phyloP scores from a whole-genome alignment of 2,888 invertebrate species.

The Syrphus vitripennis region DNA sequence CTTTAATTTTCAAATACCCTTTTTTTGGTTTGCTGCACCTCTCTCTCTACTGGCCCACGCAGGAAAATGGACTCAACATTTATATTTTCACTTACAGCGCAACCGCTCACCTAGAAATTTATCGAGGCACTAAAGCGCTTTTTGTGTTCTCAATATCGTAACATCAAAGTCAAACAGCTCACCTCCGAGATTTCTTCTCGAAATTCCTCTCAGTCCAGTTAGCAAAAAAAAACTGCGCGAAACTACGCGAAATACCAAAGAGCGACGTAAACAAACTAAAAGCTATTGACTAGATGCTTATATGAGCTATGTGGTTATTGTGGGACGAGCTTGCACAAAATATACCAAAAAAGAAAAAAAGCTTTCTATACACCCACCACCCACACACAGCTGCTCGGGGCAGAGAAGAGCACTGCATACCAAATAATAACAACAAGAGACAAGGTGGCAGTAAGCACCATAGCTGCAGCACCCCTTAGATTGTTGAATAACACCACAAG shows the following conservation, averaged over 20 bases:
- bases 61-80: slow-evolving; percentile 13
- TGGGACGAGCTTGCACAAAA: slow-evolving; percentile 13
- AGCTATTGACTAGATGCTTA: slow-evolving; percentile 44
- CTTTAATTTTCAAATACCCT: slow-evolving; percentile 17
- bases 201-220: background rate
- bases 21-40: background rate
- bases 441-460: slow-evolving; percentile 63
- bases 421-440: slow-evolving; percentile 60
- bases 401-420: slow-evolving; percentile 53
- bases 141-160: slow-evolving; percentile 23
- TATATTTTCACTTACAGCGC: slow-evolving; percentile 61
- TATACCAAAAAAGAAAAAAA: slow-evolving; percentile 18
- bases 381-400: slow-evolving; percentile 34
- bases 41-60: slow-evolving; percentile 4
- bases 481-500: slow-evolving; percentile 66
- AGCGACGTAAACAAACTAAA: slow-evolving; percentile 66
- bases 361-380: slow-evolving; percentile 56
- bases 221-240: slow-evolving; percentile 36
- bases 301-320: background rate
- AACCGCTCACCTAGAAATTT: slow-evolving; percentile 62
- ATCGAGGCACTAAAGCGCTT: slow-evolving; percentile 66
- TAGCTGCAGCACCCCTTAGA: slow-evolving; percentile 44
- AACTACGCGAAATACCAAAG: slow-evolving; percentile 50
- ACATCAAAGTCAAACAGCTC: background rate
- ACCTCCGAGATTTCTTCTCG: background rate